Evolutionary conservation across 1,140 invertebrate genomes (phyloP).

Genomic region (Drosophila pectinifera): DNA sequence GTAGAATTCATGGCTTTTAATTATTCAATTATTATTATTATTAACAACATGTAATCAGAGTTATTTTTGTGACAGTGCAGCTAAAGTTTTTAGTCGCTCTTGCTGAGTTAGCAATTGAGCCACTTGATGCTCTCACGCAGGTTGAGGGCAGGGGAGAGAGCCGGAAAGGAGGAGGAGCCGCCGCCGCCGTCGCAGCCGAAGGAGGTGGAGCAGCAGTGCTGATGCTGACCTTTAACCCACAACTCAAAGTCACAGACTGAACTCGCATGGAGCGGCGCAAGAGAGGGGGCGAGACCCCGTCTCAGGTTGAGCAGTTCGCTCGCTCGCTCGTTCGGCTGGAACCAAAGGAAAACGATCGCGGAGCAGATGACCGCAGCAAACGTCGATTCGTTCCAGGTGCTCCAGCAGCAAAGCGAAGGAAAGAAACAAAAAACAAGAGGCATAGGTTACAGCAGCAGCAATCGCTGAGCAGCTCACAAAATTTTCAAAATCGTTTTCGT

Average conservation of each 20-base stretch:
- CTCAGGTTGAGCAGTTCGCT: constrained; percentile 18
- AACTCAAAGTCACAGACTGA: constrained; percentile 27
- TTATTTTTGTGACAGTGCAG: constrained; percentile 7
- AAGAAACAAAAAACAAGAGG: constrained; percentile 14
- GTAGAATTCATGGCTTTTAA: not conserved
- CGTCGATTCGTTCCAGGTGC: constrained; percentile 81
- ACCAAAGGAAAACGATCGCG: constrained; percentile 77
- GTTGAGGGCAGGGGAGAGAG: not conserved
- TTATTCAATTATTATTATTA: not conserved
- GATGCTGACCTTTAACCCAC: constrained; percentile 77
- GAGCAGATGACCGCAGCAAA: constrained; percentile 81
- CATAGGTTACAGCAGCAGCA: constrained; percentile 17
- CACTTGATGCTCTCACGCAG: constrained; percentile 78
- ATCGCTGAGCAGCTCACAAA: constrained; percentile 35
- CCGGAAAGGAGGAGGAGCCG: not conserved
- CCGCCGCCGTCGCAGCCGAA: constrained; percentile 11
- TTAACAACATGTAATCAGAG: not conserved
- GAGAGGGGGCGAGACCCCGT: constrained; percentile 1
- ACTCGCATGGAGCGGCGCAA: not conserved
- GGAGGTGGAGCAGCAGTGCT: constrained; percentile 46
- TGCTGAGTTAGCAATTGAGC: constrained; percentile 65
- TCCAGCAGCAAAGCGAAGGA: constrained; percentile 43
- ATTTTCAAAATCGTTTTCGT: constrained; percentile 6
- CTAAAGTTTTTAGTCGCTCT: constrained; percentile 15
- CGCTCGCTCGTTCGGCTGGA: constrained; percentile 60